Conservation (phyloP, 2,888 invertebrate species). For the Metopia argyrocephala region DNA sequence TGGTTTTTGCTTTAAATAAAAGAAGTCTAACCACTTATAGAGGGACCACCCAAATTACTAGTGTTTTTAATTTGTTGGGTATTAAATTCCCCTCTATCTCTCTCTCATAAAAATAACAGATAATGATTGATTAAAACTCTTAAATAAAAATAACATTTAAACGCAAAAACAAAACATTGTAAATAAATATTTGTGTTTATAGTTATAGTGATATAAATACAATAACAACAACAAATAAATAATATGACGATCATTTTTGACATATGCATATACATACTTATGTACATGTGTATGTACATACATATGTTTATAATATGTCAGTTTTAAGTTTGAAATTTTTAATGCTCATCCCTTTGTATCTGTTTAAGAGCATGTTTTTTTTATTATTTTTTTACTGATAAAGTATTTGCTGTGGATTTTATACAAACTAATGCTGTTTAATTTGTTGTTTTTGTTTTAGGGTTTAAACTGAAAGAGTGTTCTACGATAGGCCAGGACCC, state of each 20-base stretch:
- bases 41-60: constrained; percentile 48
- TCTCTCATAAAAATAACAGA: constrained; percentile 24
- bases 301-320: constrained; percentile 52
- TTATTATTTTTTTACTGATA: constrained; percentile 40
- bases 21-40: constrained; percentile 36
- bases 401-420: constrained; percentile 41
- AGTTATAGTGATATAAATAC: neutral
- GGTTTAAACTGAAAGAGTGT: constrained; percentile 33
- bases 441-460: constrained; percentile 15
- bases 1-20: constrained; percentile 7
- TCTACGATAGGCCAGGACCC: constrained; percentile 40
- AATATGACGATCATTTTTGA: constrained; percentile 9
- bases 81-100: neutral
- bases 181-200: constrained; percentile 22
- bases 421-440: constrained; percentile 24
- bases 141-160: constrained; percentile 36
- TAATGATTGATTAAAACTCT: constrained; percentile 57
- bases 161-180: constrained; percentile 30
- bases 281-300: too few relatives aligned
- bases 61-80: neutral
- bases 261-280: too few relatives aligned
- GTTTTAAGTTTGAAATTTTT: constrained; percentile 5
- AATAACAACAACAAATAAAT: neutral
- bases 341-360: constrained; percentile 19
- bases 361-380: constrained; percentile 23